Percentiles rank a stretch among this genome's conserved stretches.
phyloP scores from a whole-genome alignment of 2,113 vertebrate species.

The Pontoporia blainvillei region DNA sequence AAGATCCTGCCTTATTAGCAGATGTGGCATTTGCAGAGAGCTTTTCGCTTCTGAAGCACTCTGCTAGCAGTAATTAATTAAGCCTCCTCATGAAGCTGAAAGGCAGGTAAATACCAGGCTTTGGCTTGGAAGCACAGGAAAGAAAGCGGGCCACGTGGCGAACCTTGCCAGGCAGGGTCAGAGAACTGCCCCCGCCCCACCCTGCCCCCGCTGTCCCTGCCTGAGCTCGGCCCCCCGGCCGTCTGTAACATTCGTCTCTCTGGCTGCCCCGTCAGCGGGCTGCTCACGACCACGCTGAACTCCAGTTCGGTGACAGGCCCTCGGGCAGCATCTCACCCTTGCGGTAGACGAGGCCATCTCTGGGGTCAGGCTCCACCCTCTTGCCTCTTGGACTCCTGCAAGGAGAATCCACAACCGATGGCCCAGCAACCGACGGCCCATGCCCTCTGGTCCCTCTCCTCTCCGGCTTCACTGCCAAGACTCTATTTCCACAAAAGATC shows the following conservation, averaged over 20 bases:
- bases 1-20: neutral
- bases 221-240: neutral
- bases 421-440: too few species aligned
- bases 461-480: accelerated
- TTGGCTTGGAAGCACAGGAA: accelerated
- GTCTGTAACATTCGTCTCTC: accelerated
- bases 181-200: neutral
- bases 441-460: neutral
- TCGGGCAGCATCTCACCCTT: neutral
- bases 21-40: neutral
- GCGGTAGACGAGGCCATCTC: accelerated
- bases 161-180: neutral
- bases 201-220: neutral
- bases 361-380: neutral
- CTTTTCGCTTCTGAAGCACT: neutral
- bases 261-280: accelerated
- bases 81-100: neutral
- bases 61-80: neutral
- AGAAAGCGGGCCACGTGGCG: neutral
- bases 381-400: neutral
- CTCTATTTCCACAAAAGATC: neutral
- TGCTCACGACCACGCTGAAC: neutral
- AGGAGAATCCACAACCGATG: neutral
- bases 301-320: neutral
- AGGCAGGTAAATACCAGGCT: neutral